Evolutionary conservation across 1,140 invertebrate species (phyloP), one percentile per base, ranked within the genome.

Genomic region (Palaemon carinicauda): DNA sequence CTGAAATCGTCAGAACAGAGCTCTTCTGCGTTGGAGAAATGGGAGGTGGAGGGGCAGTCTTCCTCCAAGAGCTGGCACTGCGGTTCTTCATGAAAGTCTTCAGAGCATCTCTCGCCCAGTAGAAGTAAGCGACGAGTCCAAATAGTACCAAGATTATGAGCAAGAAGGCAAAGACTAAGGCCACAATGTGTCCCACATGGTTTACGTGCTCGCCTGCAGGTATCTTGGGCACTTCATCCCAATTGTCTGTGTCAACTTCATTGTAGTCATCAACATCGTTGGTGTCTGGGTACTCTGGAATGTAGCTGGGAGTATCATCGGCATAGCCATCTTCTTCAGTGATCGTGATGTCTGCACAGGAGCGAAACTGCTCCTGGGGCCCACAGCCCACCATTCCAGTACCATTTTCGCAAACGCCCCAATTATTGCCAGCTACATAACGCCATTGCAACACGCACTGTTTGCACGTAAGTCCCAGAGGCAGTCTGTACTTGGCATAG

Each of bases 371-470:
- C 90, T 97, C 96, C 91, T 97, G 96, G 0, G 95, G 94, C 0
- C 96, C 96, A 90, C 96, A 97, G 2, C 96, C 96, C 2, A 96
- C 94, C 0, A 93, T 94, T 52, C 94, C 95, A 54, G 93, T 93
- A 54, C 90, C 91, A 87, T 92, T 89, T 12, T 78, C 87, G 88
- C 90, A 91, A 10, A 17, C 84, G n/a, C 91, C 96, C 92, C 92
- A 92, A 79, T 91, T 92, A 84, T 92, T 92, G 52, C 90, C 91
- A 69, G 95, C 95, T 65, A 96, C 93, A 91, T 96, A 96, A 88
- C 94, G 93, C 96, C 96, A 97, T 90, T 96, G 96, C 56, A 96
- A 91, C 0, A 96, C 94, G 90, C 96, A 97, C 91, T 96, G 95
- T 4, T 93, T 91, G 90, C 96, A 97, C 2, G 94, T 94, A 15